These are phyloP conservation scores for Hemithea aestivaria DNA, from an alignment of 2,888 invertebrate species.

Conservation along the genomic window DNA sequence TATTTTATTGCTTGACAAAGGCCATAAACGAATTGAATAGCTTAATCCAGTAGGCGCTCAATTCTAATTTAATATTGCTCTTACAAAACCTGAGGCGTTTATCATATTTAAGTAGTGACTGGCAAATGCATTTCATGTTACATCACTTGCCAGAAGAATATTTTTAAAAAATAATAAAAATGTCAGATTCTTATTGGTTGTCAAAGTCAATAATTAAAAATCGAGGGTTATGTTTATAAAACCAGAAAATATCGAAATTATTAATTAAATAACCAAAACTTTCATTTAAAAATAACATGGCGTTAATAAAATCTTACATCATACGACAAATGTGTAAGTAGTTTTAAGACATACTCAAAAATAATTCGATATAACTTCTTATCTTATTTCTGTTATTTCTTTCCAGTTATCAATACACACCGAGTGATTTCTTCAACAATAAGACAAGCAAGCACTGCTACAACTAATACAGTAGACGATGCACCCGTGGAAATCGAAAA, in stretches of 20 bases:
- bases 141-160: too few species aligned
- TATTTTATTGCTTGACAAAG: too few species aligned
- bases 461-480: conserved; percentile 39
- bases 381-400: conserved; percentile 1
- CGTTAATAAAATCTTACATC: conserved; percentile 44
- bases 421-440: conserved; percentile 33
- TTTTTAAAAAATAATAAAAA: too few species aligned
- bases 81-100: too few species aligned
- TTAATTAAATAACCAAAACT: not conserved
- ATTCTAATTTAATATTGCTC: too few species aligned
- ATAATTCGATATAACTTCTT: not conserved
- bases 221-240: too few species aligned
- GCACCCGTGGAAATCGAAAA: conserved; percentile 83
- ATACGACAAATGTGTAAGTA: conserved; percentile 45
- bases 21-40: too few species aligned
- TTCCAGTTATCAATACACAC: conserved; percentile 47
- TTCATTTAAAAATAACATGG: conserved; percentile 32
- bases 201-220: not conserved
- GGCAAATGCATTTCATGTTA: too few species aligned
- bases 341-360: not conserved
- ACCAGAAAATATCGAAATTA: too few species aligned
- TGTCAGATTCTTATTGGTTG: too few species aligned
- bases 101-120: too few species aligned
- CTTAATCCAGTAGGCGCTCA: too few species aligned
- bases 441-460: conserved; percentile 27